phyloP scores from a whole-genome alignment of 2,113 vertebrate genomes.

The Pycnonotus jocosus region DNA sequence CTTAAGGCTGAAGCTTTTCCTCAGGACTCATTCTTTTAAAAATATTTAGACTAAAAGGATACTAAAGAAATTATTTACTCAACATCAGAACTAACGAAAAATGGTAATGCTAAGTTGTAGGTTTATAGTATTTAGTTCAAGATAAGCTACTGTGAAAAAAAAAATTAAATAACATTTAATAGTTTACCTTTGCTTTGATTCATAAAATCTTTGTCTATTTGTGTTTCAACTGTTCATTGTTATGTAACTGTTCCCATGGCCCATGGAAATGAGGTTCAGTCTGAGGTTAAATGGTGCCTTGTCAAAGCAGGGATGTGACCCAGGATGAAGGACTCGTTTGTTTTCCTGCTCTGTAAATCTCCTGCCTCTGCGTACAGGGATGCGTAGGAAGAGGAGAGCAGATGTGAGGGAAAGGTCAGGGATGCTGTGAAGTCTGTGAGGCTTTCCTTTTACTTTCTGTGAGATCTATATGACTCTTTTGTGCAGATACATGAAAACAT shows the following conservation, averaged over 20 bases:
- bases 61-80: not conserved
- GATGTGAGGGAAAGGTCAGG: slow-evolving; percentile 51
- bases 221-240: not conserved
- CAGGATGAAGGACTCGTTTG: not conserved
- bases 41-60: not conserved
- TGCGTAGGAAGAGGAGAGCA: slow-evolving; percentile 5
- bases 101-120: not conserved
- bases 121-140: not conserved
- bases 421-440: not conserved
- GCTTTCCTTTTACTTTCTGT: not conserved
- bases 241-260: not conserved
- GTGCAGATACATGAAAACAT: not conserved
- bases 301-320: slow-evolving; percentile 7
- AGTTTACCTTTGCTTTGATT: not conserved
- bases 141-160: not conserved
- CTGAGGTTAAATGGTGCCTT: slow-evolving; percentile 26
- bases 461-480: not conserved
- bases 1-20: not conserved
- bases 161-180: not conserved
- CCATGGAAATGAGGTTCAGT: not conserved
- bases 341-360: not conserved
- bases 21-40: not conserved
- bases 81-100: not conserved
- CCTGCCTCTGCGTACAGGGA: not conserved
- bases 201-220: not conserved